A percentile compares a stretch with the other conserved stretches of the same genome.
These are phyloP conservation scores for Tiliqua scincoides DNA, from an alignment of 2,113 vertebrate species.

Conservation along the genomic window DNA sequence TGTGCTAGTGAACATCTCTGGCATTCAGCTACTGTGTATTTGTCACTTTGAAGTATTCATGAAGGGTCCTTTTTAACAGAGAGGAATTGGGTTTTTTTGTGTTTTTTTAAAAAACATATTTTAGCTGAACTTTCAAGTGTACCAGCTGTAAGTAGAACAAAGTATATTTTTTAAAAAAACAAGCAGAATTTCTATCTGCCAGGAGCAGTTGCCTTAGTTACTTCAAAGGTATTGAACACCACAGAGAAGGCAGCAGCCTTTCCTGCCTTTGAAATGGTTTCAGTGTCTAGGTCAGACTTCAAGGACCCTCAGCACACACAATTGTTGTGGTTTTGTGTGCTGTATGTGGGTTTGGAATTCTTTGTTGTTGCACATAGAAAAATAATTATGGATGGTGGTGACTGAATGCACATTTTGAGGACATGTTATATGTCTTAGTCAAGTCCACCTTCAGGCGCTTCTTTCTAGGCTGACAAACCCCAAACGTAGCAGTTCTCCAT, in stretches of 20 bases:
- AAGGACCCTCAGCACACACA: constrained; percentile 62
- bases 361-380: not conserved
- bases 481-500: no score
- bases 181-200: constrained; percentile 68
- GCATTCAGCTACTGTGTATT: constrained; percentile 55
- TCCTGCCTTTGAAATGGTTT: constrained; percentile 72
- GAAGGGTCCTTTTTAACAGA: constrained; percentile 44
- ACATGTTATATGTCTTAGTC: no score
- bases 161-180: constrained; percentile 65
- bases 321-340: not conserved
- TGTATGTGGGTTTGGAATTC: not conserved
- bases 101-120: constrained; percentile 59
- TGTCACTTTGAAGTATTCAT: constrained; percentile 62
- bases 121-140: constrained; percentile 70
- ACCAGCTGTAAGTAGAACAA: constrained; percentile 69
- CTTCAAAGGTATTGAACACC: constrained; percentile 72
- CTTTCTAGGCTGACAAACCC: no score
- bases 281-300: constrained; percentile 52
- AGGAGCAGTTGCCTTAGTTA: constrained; percentile 70
- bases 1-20: constrained; percentile 11
- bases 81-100: constrained; percentile 28
- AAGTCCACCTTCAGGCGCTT: no score
- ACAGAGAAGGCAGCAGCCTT: constrained; percentile 69
- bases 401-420: not conserved
- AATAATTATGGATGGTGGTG: constrained; percentile 31